Base-by-base conservation (phyloP, 2,113 vertebrate genomes). In the cattle (Bos taurus) region DNA sequence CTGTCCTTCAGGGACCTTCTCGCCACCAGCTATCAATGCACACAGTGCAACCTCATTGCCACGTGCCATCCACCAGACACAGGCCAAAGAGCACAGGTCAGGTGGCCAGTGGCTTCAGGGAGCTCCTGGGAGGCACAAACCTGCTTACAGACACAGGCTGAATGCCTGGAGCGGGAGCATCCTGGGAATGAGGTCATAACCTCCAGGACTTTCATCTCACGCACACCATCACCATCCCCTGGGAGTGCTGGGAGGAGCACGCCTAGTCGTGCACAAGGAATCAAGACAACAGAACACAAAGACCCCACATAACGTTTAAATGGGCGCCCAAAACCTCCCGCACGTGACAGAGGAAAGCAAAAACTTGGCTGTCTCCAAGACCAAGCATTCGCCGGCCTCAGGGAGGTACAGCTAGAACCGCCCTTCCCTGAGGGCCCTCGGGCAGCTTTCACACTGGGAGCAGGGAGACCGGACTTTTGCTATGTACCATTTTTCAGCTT, bases 261-360 rank as follows among this genome's bases (percentile, higher is more conserved):
- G 0, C 0, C 25, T 17, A 23, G 57, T 5, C 1, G 3, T 0
- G 36, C 26, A 33, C 52, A 23, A 7, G 59, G 80, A 64, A 23
- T 16, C 7, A 15, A 33, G 80, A 67, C 12, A 16, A 21, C 0
- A 3, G 28, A 43, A 48, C 59, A 11, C 48, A 48, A 4, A 81
- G 74, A 26, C 33, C 90, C 25, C 77, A 40, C 33, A 14, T 26
- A 14, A 56, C 0, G 19, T 48, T n/a, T 13, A 57, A 40, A n/a
- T 5, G 85, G 48, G 46, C 6, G 0, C 56, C 25, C 6, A 28
- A 23, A 52, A 50, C 11, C 7, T 9, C 15, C 1, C 2, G 21
- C 48, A 19, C 46, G 26, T 25, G 3, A 30, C 50, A 26, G 23
- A 23, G 57, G 13, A 16, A n/a, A 33, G 28, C 48, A 64, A 48